Evolutionary conservation across 2,888 invertebrate species (phyloP), one percentile per base, ranked within the genome.

Genomic region (Opisthograptis luteolata): DNA sequence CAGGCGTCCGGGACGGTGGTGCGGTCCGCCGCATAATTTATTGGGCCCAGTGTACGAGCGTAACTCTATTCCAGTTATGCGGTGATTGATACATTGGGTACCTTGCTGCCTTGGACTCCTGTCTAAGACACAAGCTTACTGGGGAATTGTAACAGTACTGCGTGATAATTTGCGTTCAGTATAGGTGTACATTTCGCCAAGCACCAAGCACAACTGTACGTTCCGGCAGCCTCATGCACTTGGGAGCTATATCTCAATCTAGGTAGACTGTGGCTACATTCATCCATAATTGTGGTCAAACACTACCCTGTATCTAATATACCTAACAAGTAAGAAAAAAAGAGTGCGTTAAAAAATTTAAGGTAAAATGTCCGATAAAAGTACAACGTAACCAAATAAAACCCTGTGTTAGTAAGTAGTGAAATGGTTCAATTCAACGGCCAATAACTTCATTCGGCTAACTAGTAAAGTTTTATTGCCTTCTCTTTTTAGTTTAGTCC

Each of bases 1-100:
- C 86, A 81, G 81, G 73, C 80, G 80, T 78, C 78, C 82, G 79
- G 78, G 65, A 66, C 72, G 66, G 69, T 68, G 66, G 68, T 74
- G 82, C 75, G 86, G 85, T 73, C 75, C 67, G 67, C 87, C 86
- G 78, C 84, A 79, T 84, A 86, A 88, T 87, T 88, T 88, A 88
- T 88, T 79, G 81, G 78, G 76, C 71, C 65, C 73, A 73, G 69
- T 73, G 68, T 77, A 72, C 75, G 61, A 56, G 62, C 68, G 64
- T 51, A 45, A 44, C 50, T 69, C 72, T 70, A 70, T 72, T 68
- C 62, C 66, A 60, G 49, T 58, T 53, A 55, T 60, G 55, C 55
- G 34, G 48, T 52, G 58, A 60, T 60, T 62, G 60, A 62, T 62
- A 62, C 52, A 56, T 60, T 52, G 50, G 27, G 41, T 27, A 8